A percentile compares a stretch with the other conserved stretches of the same genome.
These are phyloP conservation scores for Formica aserva DNA, from an alignment of 2,888 invertebrate genomes.

Conservation along the genomic window DNA sequence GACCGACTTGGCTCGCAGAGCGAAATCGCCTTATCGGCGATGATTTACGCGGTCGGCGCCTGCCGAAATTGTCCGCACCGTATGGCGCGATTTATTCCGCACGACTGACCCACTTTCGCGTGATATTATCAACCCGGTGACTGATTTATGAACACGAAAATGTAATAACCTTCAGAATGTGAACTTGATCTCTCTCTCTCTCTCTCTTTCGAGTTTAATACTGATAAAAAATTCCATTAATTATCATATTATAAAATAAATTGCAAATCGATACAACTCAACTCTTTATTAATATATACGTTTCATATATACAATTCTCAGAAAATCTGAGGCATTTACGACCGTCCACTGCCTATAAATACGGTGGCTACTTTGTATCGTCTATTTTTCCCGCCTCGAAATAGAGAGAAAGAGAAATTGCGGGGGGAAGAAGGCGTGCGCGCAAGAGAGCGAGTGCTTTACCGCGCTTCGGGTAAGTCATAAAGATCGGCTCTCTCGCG, in stretches of 20 bases:
- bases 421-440: constrained; percentile 36
- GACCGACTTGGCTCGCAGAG: background rate
- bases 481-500: constrained; percentile 77
- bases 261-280: background rate
- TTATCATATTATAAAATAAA: background rate
- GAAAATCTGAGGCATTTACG: background rate
- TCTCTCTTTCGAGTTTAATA: background rate
- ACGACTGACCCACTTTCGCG: constrained; percentile 29
- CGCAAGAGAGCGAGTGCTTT: constrained; percentile 70
- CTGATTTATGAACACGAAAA: constrained; percentile 34
- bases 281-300: background rate
- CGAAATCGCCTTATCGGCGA: constrained; percentile 38
- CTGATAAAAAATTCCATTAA: background rate
- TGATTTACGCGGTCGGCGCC: constrained; percentile 44
- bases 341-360: background rate
- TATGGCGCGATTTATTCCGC: constrained; percentile 47
- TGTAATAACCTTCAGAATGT: constrained; percentile 16
- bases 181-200: background rate
- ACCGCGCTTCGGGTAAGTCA: constrained; percentile 78
- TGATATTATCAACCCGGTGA: constrained; percentile 33
- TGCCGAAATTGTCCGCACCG: constrained; percentile 48
- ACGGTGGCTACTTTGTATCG: background rate
- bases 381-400: constrained; percentile 9
- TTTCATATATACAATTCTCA: background rate
- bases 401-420: constrained; percentile 17